Conservation (phyloP, 2,888 invertebrate genomes). For the Sclerodermus sp. region DNA sequence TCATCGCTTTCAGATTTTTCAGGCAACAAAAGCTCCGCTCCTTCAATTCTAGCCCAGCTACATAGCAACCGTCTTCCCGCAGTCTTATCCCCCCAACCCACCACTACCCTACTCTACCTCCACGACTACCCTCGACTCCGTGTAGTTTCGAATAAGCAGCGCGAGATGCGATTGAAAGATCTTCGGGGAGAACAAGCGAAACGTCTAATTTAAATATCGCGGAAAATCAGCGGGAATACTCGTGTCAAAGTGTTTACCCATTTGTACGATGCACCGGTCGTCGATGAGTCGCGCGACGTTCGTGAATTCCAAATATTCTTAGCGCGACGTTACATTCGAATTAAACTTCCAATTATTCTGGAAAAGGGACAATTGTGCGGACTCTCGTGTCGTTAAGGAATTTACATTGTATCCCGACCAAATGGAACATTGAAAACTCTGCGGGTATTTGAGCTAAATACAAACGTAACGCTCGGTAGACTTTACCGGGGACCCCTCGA, state of each 20-base stretch:
- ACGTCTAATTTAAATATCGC: constrained; percentile 13
- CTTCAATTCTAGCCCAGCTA: constrained; percentile 14
- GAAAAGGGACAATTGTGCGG: too few species aligned
- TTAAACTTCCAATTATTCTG: too few species aligned
- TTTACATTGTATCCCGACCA: too few species aligned
- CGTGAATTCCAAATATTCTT: background rate
- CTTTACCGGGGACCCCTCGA: too few species aligned
- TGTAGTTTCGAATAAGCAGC: constrained; percentile 7
- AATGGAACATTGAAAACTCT: too few species aligned
- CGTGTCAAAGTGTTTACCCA: background rate
- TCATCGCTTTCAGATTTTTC: constrained; percentile 32
- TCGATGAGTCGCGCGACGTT: background rate
- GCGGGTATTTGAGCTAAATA: too few species aligned
- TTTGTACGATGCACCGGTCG: background rate
- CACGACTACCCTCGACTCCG: background rate
- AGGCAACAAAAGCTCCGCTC: constrained; percentile 29
- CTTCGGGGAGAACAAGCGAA: constrained; percentile 7
- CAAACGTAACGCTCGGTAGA: too few species aligned
- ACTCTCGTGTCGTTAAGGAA: too few species aligned
- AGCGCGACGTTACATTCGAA: too few species aligned
- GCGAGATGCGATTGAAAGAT: constrained; percentile 13
- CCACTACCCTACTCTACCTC: background rate
- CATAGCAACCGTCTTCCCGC: constrained; percentile 3
- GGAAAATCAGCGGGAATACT: background rate
- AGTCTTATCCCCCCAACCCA: too few species aligned